Percentiles rank a stretch among this genome's conserved stretches.
These are phyloP conservation scores for Bicyclus anynana DNA, from an alignment of 1,140 invertebrate genomes.

Conservation along the genomic window DNA sequence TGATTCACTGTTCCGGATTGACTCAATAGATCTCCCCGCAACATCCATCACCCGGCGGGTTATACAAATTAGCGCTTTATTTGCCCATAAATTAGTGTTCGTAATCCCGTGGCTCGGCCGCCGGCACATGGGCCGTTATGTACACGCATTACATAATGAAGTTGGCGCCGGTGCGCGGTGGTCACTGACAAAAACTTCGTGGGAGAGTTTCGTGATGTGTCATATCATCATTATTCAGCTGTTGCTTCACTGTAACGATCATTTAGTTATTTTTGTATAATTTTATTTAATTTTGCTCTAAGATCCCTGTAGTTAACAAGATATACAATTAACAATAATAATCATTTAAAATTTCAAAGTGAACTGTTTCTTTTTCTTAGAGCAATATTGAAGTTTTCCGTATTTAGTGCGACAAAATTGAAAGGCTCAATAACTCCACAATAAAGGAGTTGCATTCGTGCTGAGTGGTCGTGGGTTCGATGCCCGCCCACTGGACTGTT, in stretches of 20 bases:
- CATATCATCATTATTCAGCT: too few relatives aligned
- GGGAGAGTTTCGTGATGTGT: slow-evolving; percentile 31
- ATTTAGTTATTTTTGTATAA: too few relatives aligned
- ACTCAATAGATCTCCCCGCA: slow-evolving; percentile 33
- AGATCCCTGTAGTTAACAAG: too few relatives aligned
- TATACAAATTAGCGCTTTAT: neutral
- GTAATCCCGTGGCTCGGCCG: neutral
- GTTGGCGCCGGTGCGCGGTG: slow-evolving; percentile 24
- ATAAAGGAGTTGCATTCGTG: too few relatives aligned
- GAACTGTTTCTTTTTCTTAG: slow-evolving; percentile 1
- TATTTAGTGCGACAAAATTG: too few relatives aligned
- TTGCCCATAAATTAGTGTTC: neutral
- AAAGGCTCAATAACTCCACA: too few relatives aligned
- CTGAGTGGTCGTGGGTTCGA: too few relatives aligned
- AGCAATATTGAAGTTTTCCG: too few relatives aligned
- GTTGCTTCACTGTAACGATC: neutral
- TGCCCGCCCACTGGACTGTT: too few relatives aligned
- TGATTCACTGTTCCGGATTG: slow-evolving; percentile 60
- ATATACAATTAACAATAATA: too few relatives aligned
- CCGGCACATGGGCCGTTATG: slow-evolving; percentile 3
- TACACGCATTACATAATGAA: slow-evolving; percentile 10
- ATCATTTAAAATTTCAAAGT: too few relatives aligned
- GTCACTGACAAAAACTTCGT: slow-evolving; percentile 27
- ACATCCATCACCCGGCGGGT: slow-evolving; percentile 5
- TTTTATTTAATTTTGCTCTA: too few relatives aligned